These are phyloP conservation scores for Oreochromis aureus DNA, from an alignment of 2,113 vertebrate species.

Conservation along the genomic window DNA sequence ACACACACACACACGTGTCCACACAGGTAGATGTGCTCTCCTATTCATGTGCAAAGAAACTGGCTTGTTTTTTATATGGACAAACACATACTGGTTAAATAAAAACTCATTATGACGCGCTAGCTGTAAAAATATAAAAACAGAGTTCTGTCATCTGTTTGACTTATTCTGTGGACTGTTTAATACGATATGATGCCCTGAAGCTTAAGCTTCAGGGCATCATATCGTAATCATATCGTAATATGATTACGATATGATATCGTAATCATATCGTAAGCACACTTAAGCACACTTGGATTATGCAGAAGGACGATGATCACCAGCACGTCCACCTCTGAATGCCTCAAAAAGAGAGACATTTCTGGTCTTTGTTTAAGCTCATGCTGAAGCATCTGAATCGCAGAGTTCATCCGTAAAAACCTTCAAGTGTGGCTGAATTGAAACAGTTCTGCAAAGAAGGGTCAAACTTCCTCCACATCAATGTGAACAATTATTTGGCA, in stretches of 20 bases:
- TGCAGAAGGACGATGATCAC: neutral
- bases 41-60: neutral
- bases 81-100: neutral
- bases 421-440: neutral
- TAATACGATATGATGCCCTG: neutral
- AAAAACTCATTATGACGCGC: constrained; percentile 17
- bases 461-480: neutral
- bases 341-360: neutral
- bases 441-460: neutral
- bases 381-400: neutral
- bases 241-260: too few relatives aligned
- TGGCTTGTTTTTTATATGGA: neutral
- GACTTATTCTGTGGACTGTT: neutral
- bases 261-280: too few relatives aligned
- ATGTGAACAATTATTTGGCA: neutral
- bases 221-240: too few relatives aligned
- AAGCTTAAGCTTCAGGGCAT: neutral
- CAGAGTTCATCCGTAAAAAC: too few relatives aligned
- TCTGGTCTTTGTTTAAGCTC: neutral
- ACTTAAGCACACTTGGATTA: neutral
- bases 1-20: neutral
- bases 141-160: neutral
- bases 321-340: neutral
- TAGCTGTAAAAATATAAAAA: constrained; percentile 25
- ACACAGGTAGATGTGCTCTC: neutral